Evolutionary conservation across 2,113 vertebrate species (phyloP).

Genomic region (Microtus ochrogaster): DNA sequence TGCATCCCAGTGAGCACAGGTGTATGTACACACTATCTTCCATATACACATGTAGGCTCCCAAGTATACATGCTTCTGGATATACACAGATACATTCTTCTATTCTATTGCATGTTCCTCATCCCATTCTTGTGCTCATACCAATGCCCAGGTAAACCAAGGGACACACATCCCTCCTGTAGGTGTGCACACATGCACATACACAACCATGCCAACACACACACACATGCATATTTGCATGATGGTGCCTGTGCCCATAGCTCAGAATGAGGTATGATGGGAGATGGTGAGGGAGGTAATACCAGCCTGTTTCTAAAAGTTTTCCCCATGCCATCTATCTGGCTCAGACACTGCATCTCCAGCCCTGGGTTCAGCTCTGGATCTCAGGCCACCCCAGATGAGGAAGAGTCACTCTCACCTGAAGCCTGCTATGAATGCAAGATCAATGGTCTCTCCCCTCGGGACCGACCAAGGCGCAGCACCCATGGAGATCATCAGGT

Average conservation of each 20-base stretch:
- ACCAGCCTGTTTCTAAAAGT: background rate
- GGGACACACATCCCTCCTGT: background rate
- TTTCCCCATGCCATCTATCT: background rate
- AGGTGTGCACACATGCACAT: no score
- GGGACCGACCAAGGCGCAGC: conserved; percentile 84
- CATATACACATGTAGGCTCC: background rate
- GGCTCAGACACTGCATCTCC: conserved; percentile 93
- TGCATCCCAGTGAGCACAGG: background rate
- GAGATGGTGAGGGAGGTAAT: background rate
- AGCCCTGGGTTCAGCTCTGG: conserved; percentile 82
- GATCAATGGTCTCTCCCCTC: conserved; percentile 91
- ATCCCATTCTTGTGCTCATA: background rate
- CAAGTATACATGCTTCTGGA: background rate
- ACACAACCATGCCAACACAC: no score
- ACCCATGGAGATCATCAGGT: conserved; percentile 80
- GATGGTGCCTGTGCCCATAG: fast-evolving
- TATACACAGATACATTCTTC: background rate
- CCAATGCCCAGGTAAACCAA: background rate
- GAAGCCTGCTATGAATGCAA: conserved; percentile 97
- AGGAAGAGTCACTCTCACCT: conserved; percentile 90
- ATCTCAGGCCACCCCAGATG: conserved; percentile 84
- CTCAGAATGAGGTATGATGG: background rate
- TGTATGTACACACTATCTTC: background rate
- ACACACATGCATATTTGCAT: background rate
- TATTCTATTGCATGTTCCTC: background rate